Base-by-base conservation (phyloP, 2,797 vertebrate species). In the Aplochiton taeniatus region DNA sequence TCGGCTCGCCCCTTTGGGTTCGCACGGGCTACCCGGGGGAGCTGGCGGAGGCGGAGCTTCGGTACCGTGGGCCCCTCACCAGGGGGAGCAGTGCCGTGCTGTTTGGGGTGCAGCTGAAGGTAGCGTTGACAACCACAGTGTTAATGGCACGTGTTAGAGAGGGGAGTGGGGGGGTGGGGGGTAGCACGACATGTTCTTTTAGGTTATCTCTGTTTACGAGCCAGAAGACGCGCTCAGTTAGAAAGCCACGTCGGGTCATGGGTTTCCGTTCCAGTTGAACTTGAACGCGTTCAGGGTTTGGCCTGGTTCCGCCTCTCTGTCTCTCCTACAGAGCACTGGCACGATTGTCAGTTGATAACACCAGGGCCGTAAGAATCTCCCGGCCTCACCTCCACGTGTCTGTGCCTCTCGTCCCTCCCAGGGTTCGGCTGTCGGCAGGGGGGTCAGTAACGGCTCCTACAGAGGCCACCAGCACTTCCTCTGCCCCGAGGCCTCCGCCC, bases 21-120 rank as follows among this genome's bases (percentile, higher is more conserved):
- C 86, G 86, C 7, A 76, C 89, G 0, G 88, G 84, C 9, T 81
- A 84, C 7, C 80, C 75, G 1, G 88, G 85, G 2, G 87, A 90
- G 65, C 80, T 89, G 60, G 90, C 81, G 0, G 91, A 89, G 65
- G 93, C 92, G 0, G 87, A 92, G 11, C 84, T 95, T 0, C 89
- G 84, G 50, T 94, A 88, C 73, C 49, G 86, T 0, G 94, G 94
- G 0, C 85, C 90, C 0, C 75, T 92, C 12, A 80, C 72, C 47
- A 70, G 86, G 67, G 87, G 90, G 18, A 89, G 84, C 66, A 80
- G 68, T 0, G 79, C 86, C 0, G 74, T 92, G 69, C 77, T 79
- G 50, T 95, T 93, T 54, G 94, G 94, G 1, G 89, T 95, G 0
- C 88, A 94, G 58, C 88, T 95, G 5, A 90, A 91, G 89, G 93